phyloP scores from a whole-genome alignment of 2,797 vertebrate species.

The Eulemur coronatus region DNA sequence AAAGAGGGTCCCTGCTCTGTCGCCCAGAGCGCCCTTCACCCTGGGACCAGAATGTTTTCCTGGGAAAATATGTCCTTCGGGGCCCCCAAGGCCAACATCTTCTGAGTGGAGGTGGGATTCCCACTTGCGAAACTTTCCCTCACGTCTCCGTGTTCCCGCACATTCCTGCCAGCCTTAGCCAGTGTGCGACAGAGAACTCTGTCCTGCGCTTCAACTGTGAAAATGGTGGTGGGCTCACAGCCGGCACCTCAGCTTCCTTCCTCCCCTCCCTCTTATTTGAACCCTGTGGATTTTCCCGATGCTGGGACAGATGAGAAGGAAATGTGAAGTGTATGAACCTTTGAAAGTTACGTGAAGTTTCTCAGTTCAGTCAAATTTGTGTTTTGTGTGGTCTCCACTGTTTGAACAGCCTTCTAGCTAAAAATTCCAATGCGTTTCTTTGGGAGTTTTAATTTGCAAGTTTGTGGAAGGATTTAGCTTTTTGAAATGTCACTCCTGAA shows the following conservation, averaged over 20 bases:
- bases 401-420: not conserved
- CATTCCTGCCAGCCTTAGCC: not conserved
- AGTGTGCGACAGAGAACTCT: not conserved
- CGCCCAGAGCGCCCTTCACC: not conserved
- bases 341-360: not conserved
- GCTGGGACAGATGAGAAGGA: not conserved
- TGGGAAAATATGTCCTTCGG: not conserved
- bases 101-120: not conserved
- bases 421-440: not conserved
- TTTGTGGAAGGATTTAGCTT: not conserved
- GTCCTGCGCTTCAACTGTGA: not conserved
- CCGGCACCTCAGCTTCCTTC: not conserved
- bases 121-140: not conserved
- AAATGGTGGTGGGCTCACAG: not conserved
- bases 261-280: not conserved
- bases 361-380: not conserved
- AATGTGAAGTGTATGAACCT: not conserved
- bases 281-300: not conserved
- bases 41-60: not conserved
- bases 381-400: not conserved
- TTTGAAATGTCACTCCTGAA: not conserved
- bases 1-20: not conserved
- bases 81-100: not conserved
- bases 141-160: not conserved
- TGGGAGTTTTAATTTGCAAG: not conserved